phyloP scores from a whole-genome alignment of 2,113 vertebrate species.

The Rhizomys pruinosus region DNA sequence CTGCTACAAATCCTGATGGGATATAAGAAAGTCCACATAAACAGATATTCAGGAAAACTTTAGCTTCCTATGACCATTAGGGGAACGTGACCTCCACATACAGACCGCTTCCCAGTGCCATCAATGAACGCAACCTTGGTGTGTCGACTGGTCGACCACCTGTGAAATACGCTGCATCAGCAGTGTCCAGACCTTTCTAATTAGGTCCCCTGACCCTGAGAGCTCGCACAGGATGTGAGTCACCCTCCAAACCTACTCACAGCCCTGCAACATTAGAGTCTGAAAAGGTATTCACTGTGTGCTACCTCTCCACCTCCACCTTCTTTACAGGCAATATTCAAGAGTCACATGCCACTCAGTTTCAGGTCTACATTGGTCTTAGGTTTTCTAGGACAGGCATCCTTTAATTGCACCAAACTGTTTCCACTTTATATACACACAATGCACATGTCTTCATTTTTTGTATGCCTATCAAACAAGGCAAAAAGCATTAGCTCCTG shows the following conservation, averaged over 20 bases:
- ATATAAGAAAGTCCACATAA: neutral
- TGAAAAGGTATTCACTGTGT: neutral
- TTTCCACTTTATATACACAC: fast-evolving
- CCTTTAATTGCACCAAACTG: neutral
- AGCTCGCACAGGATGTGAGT: neutral
- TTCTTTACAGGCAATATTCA: neutral
- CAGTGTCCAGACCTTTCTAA: neutral
- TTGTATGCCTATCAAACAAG: fast-evolving
- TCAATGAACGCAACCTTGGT: no score
- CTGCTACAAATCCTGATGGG: neutral
- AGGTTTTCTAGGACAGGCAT: neutral
- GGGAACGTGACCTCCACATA: fast-evolving
- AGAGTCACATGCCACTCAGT: no score
- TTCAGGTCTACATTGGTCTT: fast-evolving
- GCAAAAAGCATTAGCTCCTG: neutral
- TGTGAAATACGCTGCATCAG: fast-evolving
- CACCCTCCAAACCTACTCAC: neutral
- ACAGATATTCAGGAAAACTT: neutral
- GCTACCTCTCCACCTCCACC: neutral
- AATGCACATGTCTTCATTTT: fast-evolving
- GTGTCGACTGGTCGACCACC: neutral
- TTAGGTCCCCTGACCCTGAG: neutral
- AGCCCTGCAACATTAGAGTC: neutral
- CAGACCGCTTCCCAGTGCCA: neutral
- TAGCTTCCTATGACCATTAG: neutral